phyloP scores from a whole-genome alignment of 2,797 vertebrate species.

The Alcedo quadribrachys region DNA sequence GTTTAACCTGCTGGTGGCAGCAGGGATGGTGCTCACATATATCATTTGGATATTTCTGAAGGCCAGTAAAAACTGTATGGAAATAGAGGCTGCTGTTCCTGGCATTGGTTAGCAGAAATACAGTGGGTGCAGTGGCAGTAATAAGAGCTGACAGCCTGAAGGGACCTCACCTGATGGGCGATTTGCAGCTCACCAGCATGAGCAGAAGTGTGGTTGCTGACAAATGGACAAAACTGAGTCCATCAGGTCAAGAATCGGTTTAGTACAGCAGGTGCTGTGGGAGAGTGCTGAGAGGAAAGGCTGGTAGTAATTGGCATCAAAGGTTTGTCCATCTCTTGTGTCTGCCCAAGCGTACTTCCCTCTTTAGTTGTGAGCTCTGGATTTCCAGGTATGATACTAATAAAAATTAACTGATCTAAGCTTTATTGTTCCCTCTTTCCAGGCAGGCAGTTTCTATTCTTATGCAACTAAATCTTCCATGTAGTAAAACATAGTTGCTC shows the following conservation, averaged over 20 bases:
- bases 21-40: accelerated
- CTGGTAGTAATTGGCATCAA: neutral
- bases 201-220: neutral
- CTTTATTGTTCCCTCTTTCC: neutral
- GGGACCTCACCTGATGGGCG: neutral
- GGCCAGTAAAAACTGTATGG: neutral
- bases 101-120: accelerated
- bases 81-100: neutral
- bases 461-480: neutral
- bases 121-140: accelerated
- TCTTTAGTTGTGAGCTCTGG: neutral
- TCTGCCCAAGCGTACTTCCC: neutral
- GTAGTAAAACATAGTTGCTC: neutral
- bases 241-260: neutral
- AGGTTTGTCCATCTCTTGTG: neutral
- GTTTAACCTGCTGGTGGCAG: neutral
- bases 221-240: accelerated
- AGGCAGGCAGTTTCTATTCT: neutral
- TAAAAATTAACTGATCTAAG: neutral
- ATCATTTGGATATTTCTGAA: neutral
- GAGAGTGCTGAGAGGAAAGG: neutral
- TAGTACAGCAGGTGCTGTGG: neutral
- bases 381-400: neutral
- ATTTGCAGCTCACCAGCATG: neutral
- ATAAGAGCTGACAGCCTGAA: neutral